A percentile compares a stretch with the other conserved stretches of the same genome.
These are phyloP conservation scores for Myopa testacea DNA, from an alignment of 2,888 invertebrate genomes.

Conservation along the genomic window DNA sequence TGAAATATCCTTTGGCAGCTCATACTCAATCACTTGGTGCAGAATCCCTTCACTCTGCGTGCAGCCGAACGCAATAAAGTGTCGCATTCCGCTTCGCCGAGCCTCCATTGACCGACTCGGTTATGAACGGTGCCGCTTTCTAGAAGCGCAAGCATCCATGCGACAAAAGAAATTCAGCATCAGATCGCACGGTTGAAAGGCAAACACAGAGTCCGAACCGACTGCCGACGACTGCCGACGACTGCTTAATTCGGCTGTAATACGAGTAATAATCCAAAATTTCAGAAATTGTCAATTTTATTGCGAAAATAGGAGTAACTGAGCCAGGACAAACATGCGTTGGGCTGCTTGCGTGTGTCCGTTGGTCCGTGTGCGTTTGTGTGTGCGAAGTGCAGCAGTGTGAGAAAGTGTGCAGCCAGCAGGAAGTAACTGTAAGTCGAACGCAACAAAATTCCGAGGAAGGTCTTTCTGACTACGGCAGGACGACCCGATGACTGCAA, in stretches of 20 bases:
- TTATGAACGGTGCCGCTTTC: background rate
- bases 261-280: conserved; percentile 2
- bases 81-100: conserved; percentile 31
- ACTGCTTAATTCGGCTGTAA: background rate
- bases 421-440: conserved; percentile 18
- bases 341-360: background rate
- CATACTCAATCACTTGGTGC: background rate
- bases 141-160: background rate
- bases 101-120: background rate
- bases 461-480: background rate
- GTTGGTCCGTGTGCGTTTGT: background rate
- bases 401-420: conserved; percentile 26
- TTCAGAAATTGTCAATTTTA: background rate
- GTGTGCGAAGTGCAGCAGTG: too few relatives aligned
- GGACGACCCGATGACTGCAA: background rate
- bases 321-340: background rate
- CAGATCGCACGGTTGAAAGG: background rate
- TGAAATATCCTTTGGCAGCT: background rate
- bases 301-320: background rate
- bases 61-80: conserved; percentile 2
- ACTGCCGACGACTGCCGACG: background rate
- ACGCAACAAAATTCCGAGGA: background rate
- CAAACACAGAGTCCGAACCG: background rate
- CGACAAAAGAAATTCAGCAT: background rate
- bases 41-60: background rate